Evolutionary conservation across 2,797 vertebrate genomes (phyloP), one percentile per base, ranked within the genome.

Genomic region (Chelon labrosus): DNA sequence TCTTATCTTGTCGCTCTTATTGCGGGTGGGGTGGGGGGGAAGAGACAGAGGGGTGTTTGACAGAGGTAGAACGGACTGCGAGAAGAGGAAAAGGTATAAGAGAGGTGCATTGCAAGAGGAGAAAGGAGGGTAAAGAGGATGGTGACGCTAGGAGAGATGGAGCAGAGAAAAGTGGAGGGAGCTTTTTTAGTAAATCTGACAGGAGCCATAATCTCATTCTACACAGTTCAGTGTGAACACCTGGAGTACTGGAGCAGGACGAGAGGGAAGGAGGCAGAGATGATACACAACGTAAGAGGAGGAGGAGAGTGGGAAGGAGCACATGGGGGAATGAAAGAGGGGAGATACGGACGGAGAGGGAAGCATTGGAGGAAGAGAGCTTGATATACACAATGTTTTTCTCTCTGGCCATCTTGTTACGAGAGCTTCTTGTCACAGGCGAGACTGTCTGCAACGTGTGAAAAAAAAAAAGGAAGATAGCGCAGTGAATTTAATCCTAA

Each of bases 1-100:
- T 92, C 85, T 91, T 89, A 88, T 90, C 89, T 89, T 90, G 89
- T 91, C 88, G 88, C 66, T 90, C 83, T 89, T 85, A 82, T 81
- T 79, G 83, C 71, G 41, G 50, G n/a, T 64, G 31, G 16, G 31
- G 49, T 27, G 42, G 44, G 16, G 22, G 39, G n/a, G 57, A 25
- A 47, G 10, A 22, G 6, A 47, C 38, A 10, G 17, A 39, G 53
- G 7, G 14, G 10, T n/a, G 44, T 9, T 17, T 39, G 47, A 61
- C 12, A 55, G 41, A 55, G 42, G 10, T 77, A 56, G 73, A 38
- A 65, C 22, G 19, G n/a, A 73, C 22, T 37, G 25, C 10, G 20
- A 67, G 25, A 59, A 42, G 42, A 54, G 31, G 17, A 10, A 54
- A 61, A 66, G 42, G 52, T 46, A 46, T 39, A 38, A 75, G 54